Percentiles rank a stretch among this genome's conserved stretches.
Evolutionary conservation across 1,140 invertebrate species (phyloP).

Genomic region (Leptestheria dahalacensis): DNA sequence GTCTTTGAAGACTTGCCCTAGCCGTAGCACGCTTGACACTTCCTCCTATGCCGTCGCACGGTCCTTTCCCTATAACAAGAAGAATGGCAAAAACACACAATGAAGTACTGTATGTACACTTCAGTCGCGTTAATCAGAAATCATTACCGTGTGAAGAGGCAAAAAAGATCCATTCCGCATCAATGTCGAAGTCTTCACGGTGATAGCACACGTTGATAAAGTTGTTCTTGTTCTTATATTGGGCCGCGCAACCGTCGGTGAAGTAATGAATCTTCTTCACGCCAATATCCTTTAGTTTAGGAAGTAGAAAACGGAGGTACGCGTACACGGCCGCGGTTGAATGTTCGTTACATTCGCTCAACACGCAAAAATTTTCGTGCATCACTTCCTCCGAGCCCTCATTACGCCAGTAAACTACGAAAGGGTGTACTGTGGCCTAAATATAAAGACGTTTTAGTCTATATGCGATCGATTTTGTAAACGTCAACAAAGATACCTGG

Average conservation of each 20-base stretch:
- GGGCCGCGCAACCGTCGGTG: constrained; percentile 23
- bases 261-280: constrained; percentile 17
- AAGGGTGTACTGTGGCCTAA: neutral
- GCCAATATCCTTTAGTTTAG: neutral
- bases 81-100: too few relatives aligned
- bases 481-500: neutral
- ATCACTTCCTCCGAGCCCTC: neutral
- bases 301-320: neutral
- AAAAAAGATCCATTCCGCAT: constrained; percentile 26
- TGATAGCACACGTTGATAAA: constrained; percentile 25
- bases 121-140: constrained; percentile 14
- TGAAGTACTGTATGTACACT: neutral
- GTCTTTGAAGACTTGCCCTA: constrained; percentile 18
- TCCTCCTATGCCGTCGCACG: constrained; percentile 21
- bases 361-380: neutral
- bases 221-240: constrained; percentile 27
- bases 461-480: neutral
- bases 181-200: constrained; percentile 23
- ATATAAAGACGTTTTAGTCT: neutral
- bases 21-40: constrained; percentile 16
- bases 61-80: constrained; percentile 15
- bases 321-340: neutral
- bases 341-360: neutral
- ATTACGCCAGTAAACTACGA: neutral
- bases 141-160: constrained; percentile 26